phyloP scores from a whole-genome alignment of 1,140 invertebrate genomes.

The Atta texana region DNA sequence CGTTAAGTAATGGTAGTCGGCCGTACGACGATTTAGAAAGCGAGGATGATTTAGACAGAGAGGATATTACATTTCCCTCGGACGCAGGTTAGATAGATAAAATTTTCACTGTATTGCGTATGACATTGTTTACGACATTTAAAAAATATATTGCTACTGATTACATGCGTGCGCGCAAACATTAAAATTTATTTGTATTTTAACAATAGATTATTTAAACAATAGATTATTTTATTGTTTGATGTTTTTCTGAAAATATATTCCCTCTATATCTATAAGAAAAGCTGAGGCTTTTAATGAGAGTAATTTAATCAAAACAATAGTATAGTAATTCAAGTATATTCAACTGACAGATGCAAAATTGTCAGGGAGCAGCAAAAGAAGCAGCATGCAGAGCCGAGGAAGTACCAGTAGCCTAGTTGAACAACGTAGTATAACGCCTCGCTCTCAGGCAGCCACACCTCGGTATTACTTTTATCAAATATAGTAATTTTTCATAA shows the following conservation, averaged over 20 bases:
- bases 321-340: conserved; percentile 65
- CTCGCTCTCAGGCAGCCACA: conserved; percentile 94
- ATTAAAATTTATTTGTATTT: neutral
- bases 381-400: conserved; percentile 95
- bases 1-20: conserved; percentile 88
- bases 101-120: neutral
- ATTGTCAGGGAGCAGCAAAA: conserved; percentile 92
- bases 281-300: conserved; percentile 1
- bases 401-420: conserved; percentile 94
- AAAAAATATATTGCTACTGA: neutral
- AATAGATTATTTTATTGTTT: conserved; percentile 8
- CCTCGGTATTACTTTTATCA: conserved; percentile 88
- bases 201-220: conserved; percentile 9
- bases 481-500: conserved; percentile 35
- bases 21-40: conserved; percentile 95
- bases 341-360: conserved; percentile 85
- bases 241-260: neutral
- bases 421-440: conserved; percentile 93
- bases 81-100: conserved; percentile 88
- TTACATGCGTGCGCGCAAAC: neutral
- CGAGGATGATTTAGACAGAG: conserved; percentile 95
- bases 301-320: conserved; percentile 28
- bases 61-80: conserved; percentile 94
- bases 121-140: neutral
- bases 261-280: neutral